Percentiles rank a stretch among this genome's conserved stretches.
Conservation (phyloP, 2,797 vertebrate species). For the Siniperca undulata region DNA sequence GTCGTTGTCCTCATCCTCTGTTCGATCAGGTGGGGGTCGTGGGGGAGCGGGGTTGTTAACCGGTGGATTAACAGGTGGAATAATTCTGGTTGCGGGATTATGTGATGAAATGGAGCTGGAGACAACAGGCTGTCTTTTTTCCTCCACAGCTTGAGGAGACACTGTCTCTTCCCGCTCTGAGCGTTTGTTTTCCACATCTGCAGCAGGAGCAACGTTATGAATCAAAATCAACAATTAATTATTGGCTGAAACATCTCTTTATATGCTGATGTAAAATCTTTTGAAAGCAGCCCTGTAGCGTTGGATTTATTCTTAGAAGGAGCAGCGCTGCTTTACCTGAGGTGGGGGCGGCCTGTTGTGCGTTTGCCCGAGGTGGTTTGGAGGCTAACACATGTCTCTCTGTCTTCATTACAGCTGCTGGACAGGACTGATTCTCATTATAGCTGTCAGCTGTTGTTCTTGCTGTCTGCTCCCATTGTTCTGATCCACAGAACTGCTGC, state of each 20-base stretch:
- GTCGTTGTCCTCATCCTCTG: constrained; percentile 89
- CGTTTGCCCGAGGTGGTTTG: constrained; percentile 64
- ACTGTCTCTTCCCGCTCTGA: constrained; percentile 69
- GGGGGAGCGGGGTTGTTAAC: constrained; percentile 63
- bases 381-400: constrained; percentile 81
- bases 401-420: constrained; percentile 80
- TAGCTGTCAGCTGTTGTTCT: constrained; percentile 62
- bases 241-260: not conserved
- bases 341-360: constrained; percentile 59
- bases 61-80: constrained; percentile 56
- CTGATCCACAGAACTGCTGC: constrained; percentile 46
- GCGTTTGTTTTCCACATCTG: constrained; percentile 34
- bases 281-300: not conserved
- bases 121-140: constrained; percentile 63
- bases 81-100: constrained; percentile 20
- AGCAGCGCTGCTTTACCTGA: constrained; percentile 48
- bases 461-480: constrained; percentile 71
- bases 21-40: constrained; percentile 43
- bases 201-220: not conserved
- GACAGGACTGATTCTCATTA: constrained; percentile 62
- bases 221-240: not conserved
- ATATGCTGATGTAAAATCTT: not conserved
- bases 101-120: constrained; percentile 29
- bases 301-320: constrained; percentile 78
- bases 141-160: constrained; percentile 64